Evolutionary conservation across 2,113 vertebrate genomes (phyloP), one percentile per base, ranked within the genome.

Genomic region (Conger conger): DNA sequence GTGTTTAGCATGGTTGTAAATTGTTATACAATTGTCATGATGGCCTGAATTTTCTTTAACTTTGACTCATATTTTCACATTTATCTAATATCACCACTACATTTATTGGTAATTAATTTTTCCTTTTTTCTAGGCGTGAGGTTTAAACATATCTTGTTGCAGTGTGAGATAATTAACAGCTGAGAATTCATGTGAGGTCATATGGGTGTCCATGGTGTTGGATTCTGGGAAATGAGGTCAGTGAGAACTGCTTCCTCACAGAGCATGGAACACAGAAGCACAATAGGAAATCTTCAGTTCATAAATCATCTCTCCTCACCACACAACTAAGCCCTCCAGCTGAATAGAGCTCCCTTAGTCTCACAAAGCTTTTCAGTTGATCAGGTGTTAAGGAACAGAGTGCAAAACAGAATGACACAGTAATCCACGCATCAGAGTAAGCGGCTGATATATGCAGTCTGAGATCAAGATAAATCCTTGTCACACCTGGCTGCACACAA

Each of bases 181-280:
- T 30, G n/a, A 73, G n/a, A 73, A 73, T 23, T 8, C 20, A 63
- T 63, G 68, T 73, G n/a, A n/a, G 9, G 9, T 73, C 4, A 30
- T 73, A 13, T 23, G 4, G 4, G 68, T 11, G n/a, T 13, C n/a
- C 68, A 33, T 73, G 27, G 7, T 73, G 68, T 33, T 73, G 68
- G 20, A 73, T 73, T 73, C n/a, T 73, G 68, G 68, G 68, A 73
- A 73, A 73, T 33, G 33, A 73, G 68, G 68, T 73, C 68, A 73
- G 27, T 0, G 68, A 17, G 68, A 73, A 7, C n/a, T 73, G 68
- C 68, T 73, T 73, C 68, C 9, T 73, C 4, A 73, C 68, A 33
- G n/a, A 33, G 68, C n/a, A 68, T 68, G 7, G 27, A n/a, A n/a
- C 27, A 73, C 68, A 30, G 68, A 23, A 13, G n/a, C n/a, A 73